These are phyloP conservation scores for Caracal caracal DNA, from an alignment of 2,113 vertebrate species.

Conservation along the genomic window DNA sequence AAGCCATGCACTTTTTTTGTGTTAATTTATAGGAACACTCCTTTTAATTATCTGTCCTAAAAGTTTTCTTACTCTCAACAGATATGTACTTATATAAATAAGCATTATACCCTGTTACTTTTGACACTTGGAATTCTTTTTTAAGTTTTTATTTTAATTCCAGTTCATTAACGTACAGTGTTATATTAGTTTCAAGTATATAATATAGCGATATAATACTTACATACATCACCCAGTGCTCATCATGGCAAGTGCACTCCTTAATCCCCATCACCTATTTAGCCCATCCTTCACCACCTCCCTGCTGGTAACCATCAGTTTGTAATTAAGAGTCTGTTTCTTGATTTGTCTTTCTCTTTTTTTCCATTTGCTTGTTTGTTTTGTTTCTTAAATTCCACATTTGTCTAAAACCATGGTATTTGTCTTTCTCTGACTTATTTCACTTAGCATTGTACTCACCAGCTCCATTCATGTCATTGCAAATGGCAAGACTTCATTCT, in stretches of 20 bases:
- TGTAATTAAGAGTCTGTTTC: no score
- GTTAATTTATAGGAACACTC: conserved; percentile 4
- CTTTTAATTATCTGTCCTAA: conserved; percentile 5
- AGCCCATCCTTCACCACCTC: no score
- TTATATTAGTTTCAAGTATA: neutral
- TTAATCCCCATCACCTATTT: no score
- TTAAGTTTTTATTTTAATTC: conserved; percentile 16
- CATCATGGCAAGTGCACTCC: no score
- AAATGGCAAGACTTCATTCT: neutral
- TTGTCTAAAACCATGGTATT: neutral
- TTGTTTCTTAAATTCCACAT: neutral
- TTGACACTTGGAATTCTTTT: conserved; percentile 52
- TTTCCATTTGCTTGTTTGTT: neutral
- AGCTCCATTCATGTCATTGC: neutral
- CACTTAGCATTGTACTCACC: neutral
- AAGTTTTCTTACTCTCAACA: neutral
- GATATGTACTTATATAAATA: neutral
- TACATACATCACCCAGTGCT: no score
- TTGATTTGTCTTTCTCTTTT: no score
- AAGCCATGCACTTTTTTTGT: conserved; percentile 13
- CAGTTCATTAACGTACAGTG: neutral
- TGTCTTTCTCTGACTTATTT: neutral
- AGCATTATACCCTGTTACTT: neutral
- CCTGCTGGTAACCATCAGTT: no score
- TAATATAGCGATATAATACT: neutral